Base-by-base conservation (phyloP, 2,113 vertebrate species). In the Columbina picui region DNA sequence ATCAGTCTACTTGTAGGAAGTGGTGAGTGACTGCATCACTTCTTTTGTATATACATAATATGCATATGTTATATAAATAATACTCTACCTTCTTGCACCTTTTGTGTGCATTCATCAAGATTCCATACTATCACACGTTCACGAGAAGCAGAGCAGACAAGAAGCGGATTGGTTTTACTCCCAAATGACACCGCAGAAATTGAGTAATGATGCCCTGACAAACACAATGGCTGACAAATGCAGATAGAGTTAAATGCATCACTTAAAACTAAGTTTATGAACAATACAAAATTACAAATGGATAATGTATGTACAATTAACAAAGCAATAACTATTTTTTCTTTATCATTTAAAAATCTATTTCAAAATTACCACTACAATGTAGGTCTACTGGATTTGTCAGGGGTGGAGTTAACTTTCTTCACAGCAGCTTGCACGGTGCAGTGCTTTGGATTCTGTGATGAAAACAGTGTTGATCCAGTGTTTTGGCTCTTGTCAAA, bases 121-220 rank as follows among this genome's bases (percentile, higher is more conserved):
- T 98, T 96, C 99, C 99, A 99, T 45, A 98, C 77, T 21, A 99
- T 98, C 26, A 99, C 87, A 43, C 77, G 93, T 52, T 99, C 99
- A 53, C 30, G 73, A 49, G 99, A 99, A n/a, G 99, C 99, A 56
- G 99, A 99, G 57, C 99, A 99, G 55, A 99, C 61, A 9, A 98
- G 94, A 36, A 95, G 92, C 1, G 98, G 98, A 22, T 55, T 65
- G 61, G 14, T 93, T 68, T 61, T 79, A 65, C 86, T 98, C 45
- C 99, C 99, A 96, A 99, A 99, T 5, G 98, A 94, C 94, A 99
- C 61, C 1, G 99, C 98, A 67, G 98, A 98, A 81, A 99, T 96
- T 26, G 98, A 92, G 50, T 97, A 93, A 78, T 96, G 95, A 90
- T 99, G 99, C 56, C 99, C 99, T 93, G 95, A 98, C 12, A 99